Base-by-base conservation (phyloP, 2,797 vertebrate genomes). In the Parauchenoglanis ngamensis region DNA sequence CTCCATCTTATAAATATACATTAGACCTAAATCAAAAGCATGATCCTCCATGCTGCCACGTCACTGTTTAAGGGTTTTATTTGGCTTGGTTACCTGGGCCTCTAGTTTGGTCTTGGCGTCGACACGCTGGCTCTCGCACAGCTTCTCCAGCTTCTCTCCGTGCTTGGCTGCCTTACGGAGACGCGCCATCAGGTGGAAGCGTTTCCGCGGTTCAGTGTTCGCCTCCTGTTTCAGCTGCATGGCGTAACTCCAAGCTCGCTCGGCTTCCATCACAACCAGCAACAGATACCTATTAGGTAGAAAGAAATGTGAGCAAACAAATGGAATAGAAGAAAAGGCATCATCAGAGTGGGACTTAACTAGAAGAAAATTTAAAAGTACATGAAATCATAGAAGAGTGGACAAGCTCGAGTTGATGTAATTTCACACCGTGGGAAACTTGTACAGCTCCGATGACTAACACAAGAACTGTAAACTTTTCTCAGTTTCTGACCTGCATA, bases 201-300 rank as follows among this genome's bases (percentile, higher is more conserved):
- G 97, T 61, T 99, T 99, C n/a, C 98, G 97, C 0, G 97, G 98
- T 88, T 99, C 98, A 0, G 98, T 99, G 92, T 99, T 99, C 13
- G 98, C 98, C 89, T 99, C 98, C 93, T 98, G 98, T 88, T 99
- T 99, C 91, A 99, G 96, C 94, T 99, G 98, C 98, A 99, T 99
- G 92, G 98, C 97, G 0, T 99, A 99, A 91, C 98, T 99, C 98
- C 98, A 99, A 17, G 98, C 98, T 65, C 98, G 94, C 91, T 99
- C 98, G 0, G 98, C 98, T 89, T 99, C 98, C 97, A 99, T 99
- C 91, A 99, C 94, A 87, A 98, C 97, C 92, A 99, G 91, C 89
- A 99, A 93, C 85, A 99, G 94, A 63, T 99, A 98, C 89, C 98
- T 99, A 40, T 21, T 28, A 40, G 61, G 25, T 0, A 56, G 56